Evolutionary conservation across 2,888 invertebrate species (phyloP).

Genomic region (Platypus cylindrus): DNA sequence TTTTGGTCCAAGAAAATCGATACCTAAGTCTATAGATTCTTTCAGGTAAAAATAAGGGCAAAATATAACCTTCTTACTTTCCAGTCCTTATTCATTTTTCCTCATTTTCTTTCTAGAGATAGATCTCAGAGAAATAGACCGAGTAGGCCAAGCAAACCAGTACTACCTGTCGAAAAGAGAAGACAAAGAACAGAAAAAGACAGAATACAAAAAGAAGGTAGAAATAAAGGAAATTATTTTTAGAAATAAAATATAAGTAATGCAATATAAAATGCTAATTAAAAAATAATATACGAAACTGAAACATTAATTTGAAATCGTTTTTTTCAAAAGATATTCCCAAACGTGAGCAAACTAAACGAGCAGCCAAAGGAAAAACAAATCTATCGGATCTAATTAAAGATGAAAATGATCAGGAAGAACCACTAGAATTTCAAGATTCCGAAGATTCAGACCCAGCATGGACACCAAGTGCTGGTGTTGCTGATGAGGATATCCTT

Average conservation of each 20-base stretch:
- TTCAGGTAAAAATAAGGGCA: slow-evolving; percentile 7
- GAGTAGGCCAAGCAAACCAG: slow-evolving; percentile 36
- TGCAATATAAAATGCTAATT: too few relatives aligned
- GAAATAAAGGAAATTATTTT: slow-evolving; percentile 6
- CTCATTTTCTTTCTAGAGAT: too few relatives aligned
- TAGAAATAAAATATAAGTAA: slow-evolving; percentile 1
- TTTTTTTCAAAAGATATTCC: slow-evolving; percentile 40
- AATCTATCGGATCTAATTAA: slow-evolving; percentile 39
- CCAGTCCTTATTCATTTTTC: too few relatives aligned
- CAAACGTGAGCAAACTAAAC: slow-evolving; percentile 47
- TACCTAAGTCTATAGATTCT: slow-evolving; percentile 32
- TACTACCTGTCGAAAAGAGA: slow-evolving; percentile 29
- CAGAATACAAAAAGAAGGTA: slow-evolving; percentile 17
- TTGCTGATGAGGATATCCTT: slow-evolving; percentile 26
- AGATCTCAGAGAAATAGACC: slow-evolving; percentile 23
- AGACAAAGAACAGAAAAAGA: slow-evolving; percentile 19
- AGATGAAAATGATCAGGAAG: slow-evolving; percentile 43
- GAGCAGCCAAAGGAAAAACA: slow-evolving; percentile 54
- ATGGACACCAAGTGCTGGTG: slow-evolving; percentile 54
- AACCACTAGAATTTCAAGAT: slow-evolving; percentile 40
- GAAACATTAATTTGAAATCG: too few relatives aligned
- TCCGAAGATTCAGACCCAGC: slow-evolving; percentile 54
- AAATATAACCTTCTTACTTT: too few relatives aligned
- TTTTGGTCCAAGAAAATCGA: slow-evolving; percentile 22
- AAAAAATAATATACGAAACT: too few relatives aligned